Base-by-base conservation (phyloP, 1,140 invertebrate species). In the Steinernema feltiae region DNA sequence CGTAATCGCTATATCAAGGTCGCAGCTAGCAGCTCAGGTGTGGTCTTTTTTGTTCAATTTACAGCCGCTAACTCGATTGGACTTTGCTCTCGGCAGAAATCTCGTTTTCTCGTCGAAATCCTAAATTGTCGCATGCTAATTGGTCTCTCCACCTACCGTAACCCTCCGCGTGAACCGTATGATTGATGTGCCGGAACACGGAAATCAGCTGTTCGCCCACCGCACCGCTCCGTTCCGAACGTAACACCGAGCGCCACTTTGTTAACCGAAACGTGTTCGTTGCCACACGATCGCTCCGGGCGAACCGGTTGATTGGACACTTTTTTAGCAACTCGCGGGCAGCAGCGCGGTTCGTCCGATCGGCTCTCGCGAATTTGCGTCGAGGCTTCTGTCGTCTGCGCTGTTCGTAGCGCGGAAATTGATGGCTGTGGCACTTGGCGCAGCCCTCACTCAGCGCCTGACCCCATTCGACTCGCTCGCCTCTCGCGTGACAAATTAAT, bases 291-390 rank as follows among this genome's bases (percentile, higher is more conserved):
- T 41, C 35, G 35, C 35, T 18, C 35, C n/a, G n/a, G n/a, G 35
- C 18, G 18, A 63, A 63, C 53, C 53, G 53, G 53, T 63, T 17
- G 24, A 63, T 63, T 27, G 53, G 15, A 3, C 53, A 7, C 53
- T 63, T 63, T 63, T 63, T 63, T 27, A 3, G 53, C 53, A 63
- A 63, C 53, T n/a, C n/a, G n/a, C n/a, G n/a, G n/a, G n/a, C n/a
- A n/a, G n/a, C n/a, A n/a, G n/a, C n/a, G n/a, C n/a, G n/a, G n/a
- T n/a, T n/a, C n/a, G n/a, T 46, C 41, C 41, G 41, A 7, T n/a
- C 7, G 7, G 41, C n/a, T 7, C n/a, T 46, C 41, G 41, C 41
- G n/a, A 46, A 46, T 46, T 46, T 46, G 7, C 41, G 41, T n/a
- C 41, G 41, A 12, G 7, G 41, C 41, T 12, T n/a, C 41, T n/a